phyloP scores from a whole-genome alignment of 2,113 vertebrate species.

The Lipophrys pholis region DNA sequence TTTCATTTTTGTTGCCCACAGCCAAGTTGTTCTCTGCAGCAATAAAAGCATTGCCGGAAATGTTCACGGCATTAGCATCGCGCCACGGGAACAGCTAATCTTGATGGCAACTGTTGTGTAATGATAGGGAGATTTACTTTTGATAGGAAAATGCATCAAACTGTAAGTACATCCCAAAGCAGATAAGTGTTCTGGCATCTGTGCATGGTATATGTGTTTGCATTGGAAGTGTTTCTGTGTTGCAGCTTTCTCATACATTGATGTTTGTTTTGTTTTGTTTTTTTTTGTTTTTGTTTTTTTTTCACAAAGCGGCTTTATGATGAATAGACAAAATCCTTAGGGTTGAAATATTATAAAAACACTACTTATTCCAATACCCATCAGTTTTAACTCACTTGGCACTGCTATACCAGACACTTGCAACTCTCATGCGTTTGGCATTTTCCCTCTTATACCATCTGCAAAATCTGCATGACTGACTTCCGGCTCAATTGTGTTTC shows the following conservation, averaged over 20 bases:
- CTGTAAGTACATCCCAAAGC: slow-evolving; percentile 35
- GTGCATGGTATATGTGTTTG: background rate
- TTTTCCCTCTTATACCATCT: slow-evolving; percentile 42
- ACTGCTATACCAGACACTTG: background rate
- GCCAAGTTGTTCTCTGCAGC: background rate
- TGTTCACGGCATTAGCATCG: slow-evolving; percentile 21
- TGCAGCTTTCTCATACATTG: background rate
- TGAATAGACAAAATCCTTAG: slow-evolving; percentile 19
- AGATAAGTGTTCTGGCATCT: slow-evolving; percentile 36
- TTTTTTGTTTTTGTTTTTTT: background rate
- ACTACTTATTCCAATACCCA: background rate
- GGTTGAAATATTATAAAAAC: slow-evolving; percentile 16
- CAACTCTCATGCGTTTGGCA: slow-evolving; percentile 31
- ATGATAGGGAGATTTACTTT: slow-evolving; percentile 51
- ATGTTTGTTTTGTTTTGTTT: background rate
- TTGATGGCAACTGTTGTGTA: slow-evolving; percentile 52
- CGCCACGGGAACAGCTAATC: slow-evolving; percentile 21
- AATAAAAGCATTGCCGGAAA: slow-evolving; percentile 7
- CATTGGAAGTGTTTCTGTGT: slow-evolving; percentile 12
- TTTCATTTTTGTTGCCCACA: background rate
- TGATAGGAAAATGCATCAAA: slow-evolving; percentile 40
- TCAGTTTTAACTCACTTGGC: slow-evolving; percentile 21
- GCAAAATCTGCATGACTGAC: slow-evolving; percentile 59
- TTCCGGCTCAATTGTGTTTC: slow-evolving; percentile 50
- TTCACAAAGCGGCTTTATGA: slow-evolving; percentile 25